phyloP scores from a whole-genome alignment of 2,113 vertebrate genomes.

The Oncorhynchus nerka region DNA sequence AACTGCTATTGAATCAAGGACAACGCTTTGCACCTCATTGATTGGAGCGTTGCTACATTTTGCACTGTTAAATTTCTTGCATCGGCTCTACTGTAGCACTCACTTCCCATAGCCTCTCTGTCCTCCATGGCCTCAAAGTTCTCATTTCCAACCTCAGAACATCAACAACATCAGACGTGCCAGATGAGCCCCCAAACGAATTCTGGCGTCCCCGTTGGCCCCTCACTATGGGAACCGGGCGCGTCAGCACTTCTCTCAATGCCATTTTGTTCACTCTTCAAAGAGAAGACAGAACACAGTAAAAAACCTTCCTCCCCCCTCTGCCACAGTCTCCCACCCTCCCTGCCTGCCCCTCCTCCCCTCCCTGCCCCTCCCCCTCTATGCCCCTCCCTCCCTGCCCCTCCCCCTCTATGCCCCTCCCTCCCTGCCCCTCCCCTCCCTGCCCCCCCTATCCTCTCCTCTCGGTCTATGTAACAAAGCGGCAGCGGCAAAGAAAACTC shows the following conservation, averaged over 20 bases:
- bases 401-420: neutral
- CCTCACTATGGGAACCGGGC: too few relatives aligned
- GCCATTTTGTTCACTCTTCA: neutral
- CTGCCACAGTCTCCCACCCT: neutral
- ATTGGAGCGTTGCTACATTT: too few relatives aligned
- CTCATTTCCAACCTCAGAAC: neutral
- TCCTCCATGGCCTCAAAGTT: neutral
- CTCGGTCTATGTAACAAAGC: too few relatives aligned
- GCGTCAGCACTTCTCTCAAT: neutral
- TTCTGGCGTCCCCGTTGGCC: neutral
- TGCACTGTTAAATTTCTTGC: too few relatives aligned
- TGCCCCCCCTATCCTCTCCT: too few relatives aligned
- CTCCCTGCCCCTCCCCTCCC: too few relatives aligned
- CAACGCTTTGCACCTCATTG: too few relatives aligned
- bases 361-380: too few relatives aligned
- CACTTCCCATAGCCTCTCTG: neutral
- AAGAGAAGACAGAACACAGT: neutral
- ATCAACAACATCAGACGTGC: neutral
- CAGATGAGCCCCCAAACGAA: neutral
- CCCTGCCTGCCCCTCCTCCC: neutral
- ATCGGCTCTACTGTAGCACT: neutral
- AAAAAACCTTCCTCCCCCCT: neutral
- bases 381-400: too few relatives aligned
- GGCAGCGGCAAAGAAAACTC: neutral
- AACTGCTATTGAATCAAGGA: too few relatives aligned